Base-by-base conservation (phyloP, 2,113 vertebrate genomes). In the Tachysurus fulvidraco region DNA sequence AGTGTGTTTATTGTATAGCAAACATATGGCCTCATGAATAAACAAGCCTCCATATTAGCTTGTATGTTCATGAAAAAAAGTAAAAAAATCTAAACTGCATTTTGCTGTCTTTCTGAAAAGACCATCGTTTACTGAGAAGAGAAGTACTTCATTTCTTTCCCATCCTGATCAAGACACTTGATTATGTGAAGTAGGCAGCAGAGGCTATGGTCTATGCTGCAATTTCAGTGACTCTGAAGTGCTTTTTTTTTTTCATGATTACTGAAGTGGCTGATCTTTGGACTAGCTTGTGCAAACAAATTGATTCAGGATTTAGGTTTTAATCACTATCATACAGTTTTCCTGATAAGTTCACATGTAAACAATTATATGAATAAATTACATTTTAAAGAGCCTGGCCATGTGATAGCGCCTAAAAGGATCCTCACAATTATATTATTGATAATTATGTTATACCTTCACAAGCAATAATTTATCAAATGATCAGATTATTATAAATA, bases 151-250 rank as follows among this genome's bases (percentile, higher is more conserved):
- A 46, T 12, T 50, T 76, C 44, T 13, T 78, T 28, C 13, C 50
- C 50, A 78, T 78, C 74, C 74, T 78, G 50, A 54, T 78, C 74
- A 54, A 54, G 74, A 17, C 74, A 54, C 71, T 50, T 76, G 71
- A 76, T 76, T 50, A 76, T 46, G 19, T 74, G 71, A 74, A 46
- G 74, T 28, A 54, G 74, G 12, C 44, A 13, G 67, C 30, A 71
- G 67, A 74, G 41, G 19, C 12, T 74, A 21, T 14, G 44, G 71
- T 50, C 41, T 74, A 25, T 5, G 44, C 71, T 25, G 71, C 71
- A 25, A 19, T 11, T 50, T 50, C 73, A 13, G 44, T 1, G 13
- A 19, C 14, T 25, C 73, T 76, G 11, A 76, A 76, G 73, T 76
- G 73, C 21, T n/a, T 23, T 50, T 54, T 23, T 50, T 54, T 17